Percentiles rank a stretch among this genome's conserved stretches.
phyloP scores from a whole-genome alignment of 2,113 vertebrate species.

The Antechinus stuartii region DNA sequence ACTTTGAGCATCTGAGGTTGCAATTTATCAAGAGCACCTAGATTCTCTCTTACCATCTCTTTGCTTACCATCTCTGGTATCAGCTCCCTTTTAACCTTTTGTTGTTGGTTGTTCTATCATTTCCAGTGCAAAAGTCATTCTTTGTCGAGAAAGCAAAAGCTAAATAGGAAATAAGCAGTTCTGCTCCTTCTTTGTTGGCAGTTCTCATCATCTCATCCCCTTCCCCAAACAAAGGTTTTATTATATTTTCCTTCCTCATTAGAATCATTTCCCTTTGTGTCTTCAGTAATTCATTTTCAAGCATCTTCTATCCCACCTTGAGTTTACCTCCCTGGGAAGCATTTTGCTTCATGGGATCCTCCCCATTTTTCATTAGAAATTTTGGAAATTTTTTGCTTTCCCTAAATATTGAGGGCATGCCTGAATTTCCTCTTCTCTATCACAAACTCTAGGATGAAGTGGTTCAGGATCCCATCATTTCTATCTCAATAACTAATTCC shows the following conservation, averaged over 20 bases:
- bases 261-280: background rate
- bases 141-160: background rate
- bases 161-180: background rate
- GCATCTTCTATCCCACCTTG: background rate
- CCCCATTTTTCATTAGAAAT: background rate
- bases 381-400: background rate
- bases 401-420: background rate
- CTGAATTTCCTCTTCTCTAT: background rate
- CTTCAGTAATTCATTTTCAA: background rate
- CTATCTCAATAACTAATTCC: background rate
- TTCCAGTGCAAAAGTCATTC: background rate
- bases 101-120: background rate
- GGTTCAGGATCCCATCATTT: background rate
- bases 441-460: background rate
- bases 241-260: background rate
- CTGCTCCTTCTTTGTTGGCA: background rate
- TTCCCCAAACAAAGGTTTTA: background rate
- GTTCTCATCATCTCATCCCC: background rate
- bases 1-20: background rate
- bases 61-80: background rate
- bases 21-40: background rate
- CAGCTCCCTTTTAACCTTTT: background rate
- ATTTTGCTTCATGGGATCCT: background rate
- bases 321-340: background rate
- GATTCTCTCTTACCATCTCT: background rate